phyloP scores from a whole-genome alignment of 2,113 vertebrate species.

The Plestiodon gilberti region DNA sequence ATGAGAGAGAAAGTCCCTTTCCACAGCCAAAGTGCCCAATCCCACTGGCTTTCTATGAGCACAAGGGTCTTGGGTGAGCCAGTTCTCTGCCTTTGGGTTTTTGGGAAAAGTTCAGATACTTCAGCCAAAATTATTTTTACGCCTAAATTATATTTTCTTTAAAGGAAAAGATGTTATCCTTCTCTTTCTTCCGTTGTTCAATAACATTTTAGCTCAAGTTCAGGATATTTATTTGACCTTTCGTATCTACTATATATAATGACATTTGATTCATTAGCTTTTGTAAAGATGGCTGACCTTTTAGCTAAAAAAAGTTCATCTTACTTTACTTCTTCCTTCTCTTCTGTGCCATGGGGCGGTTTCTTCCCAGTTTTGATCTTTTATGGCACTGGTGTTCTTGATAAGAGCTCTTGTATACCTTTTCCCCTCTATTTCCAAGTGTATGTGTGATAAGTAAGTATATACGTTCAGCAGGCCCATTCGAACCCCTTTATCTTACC shows the following conservation, averaged over 20 bases:
- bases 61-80: background rate
- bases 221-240: slow-evolving; percentile 73
- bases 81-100: background rate
- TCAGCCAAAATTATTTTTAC: slow-evolving; percentile 25
- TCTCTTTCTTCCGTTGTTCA: slow-evolving; percentile 45
- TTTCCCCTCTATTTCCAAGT: background rate
- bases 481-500: background rate
- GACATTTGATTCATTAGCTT: slow-evolving; percentile 70
- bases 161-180: slow-evolving; percentile 32
- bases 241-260: slow-evolving; percentile 63
- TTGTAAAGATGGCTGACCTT: slow-evolving; percentile 71
- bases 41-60: background rate
- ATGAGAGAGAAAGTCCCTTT: no score
- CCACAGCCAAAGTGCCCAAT: no score
- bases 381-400: background rate
- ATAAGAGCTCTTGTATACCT: background rate
- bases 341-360: slow-evolving; percentile 13
- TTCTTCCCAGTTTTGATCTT: background rate
- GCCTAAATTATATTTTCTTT: slow-evolving; percentile 53
- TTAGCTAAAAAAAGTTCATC: slow-evolving; percentile 36
- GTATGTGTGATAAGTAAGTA: background rate
- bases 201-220: slow-evolving; percentile 66
- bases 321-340: slow-evolving; percentile 45
- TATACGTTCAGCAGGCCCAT: background rate
- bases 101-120: background rate